Evolutionary conservation across 2,888 invertebrate species (phyloP).

Genomic region (Pristionchus arcanus): DNA sequence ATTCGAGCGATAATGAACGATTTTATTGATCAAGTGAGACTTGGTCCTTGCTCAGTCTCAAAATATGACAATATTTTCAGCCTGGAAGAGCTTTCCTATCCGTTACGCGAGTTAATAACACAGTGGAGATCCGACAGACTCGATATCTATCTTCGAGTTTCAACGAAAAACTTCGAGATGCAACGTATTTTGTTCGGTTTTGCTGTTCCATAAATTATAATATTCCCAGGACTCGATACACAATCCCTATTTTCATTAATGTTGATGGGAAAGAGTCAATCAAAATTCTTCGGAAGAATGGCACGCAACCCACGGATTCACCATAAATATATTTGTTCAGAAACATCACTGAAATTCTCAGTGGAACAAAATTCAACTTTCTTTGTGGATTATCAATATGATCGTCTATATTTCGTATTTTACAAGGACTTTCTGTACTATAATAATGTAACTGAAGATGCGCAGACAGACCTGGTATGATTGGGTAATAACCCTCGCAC

Average conservation of each 20-base stretch:
- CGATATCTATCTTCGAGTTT: not conserved
- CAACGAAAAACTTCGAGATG: not conserved
- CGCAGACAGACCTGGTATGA: not conserved
- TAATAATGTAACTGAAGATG: not conserved
- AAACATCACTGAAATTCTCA: not conserved
- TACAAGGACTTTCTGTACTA: not conserved
- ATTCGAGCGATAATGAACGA: not conserved
- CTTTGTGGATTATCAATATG: not conserved
- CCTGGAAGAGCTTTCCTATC: conserved; percentile 1
- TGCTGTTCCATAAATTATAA: not conserved
- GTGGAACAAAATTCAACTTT: not conserved
- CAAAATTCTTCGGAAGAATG: not conserved
- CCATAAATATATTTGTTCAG: not conserved
- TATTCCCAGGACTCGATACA: not conserved
- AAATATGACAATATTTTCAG: not conserved
- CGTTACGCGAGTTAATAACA: not conserved
- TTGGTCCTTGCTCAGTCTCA: not conserved
- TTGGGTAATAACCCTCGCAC: not conserved
- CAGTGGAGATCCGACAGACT: not conserved
- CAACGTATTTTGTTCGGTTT: not conserved
- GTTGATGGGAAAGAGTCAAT: not conserved
- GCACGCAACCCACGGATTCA: not conserved
- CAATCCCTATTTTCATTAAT: not conserved
- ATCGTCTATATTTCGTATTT: not conserved
- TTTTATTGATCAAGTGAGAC: not conserved